Base-by-base conservation (phyloP, 2,888 invertebrate genomes). In the Eupithecia exiguata region DNA sequence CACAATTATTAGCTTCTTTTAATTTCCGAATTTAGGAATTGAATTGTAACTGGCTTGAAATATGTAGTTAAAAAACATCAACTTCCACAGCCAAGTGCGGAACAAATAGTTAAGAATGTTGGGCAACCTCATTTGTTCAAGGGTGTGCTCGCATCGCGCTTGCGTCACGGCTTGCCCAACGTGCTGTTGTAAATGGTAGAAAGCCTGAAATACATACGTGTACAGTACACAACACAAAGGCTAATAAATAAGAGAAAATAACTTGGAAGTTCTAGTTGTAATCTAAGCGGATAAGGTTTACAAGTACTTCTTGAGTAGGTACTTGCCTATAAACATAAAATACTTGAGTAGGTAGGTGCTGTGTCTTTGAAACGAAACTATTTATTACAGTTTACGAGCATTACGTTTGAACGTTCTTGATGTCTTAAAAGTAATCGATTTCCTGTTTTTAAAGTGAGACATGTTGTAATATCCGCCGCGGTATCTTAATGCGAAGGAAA, bases 391-490 rank as follows among this genome's bases (percentile, higher is more conserved):
- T 73, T 72, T 69, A 72, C 65, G 71, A 73, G 18, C 69, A 67
- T 25, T 62, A 67, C 61, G 70, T 72, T 75, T 65, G 69, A 76
- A 67, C 69, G 75, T 71, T 75, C 74, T 68, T 76, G 75, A 77
- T 77, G 77, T 69, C 58, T 75, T 75, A 75, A 77, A 81, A 77
- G 81, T 78, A 79, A 76, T 78, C 79, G 77, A 84, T 87, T 87
- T 87, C 87, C 88, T 86, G 87, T 83, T 84, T 81, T 79, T 81
- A 83, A 83, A 71, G 69, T 63, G 68, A 75, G 72, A 78, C 68
- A 79, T 87, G 81, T 82, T 79, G 86, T 83, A 85, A 87, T 81
- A 83, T 87, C 87, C 88, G 87, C 75, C 81, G 81, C 77, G 76
- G 76, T 82, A 83, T 78, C 77, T 79, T 76, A 77, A 74, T 70